A percentile compares a stretch with the other conserved stretches of the same genome.
Conservation (phyloP, 2,888 invertebrate genomes). For the Ametastegia equiseti region DNA sequence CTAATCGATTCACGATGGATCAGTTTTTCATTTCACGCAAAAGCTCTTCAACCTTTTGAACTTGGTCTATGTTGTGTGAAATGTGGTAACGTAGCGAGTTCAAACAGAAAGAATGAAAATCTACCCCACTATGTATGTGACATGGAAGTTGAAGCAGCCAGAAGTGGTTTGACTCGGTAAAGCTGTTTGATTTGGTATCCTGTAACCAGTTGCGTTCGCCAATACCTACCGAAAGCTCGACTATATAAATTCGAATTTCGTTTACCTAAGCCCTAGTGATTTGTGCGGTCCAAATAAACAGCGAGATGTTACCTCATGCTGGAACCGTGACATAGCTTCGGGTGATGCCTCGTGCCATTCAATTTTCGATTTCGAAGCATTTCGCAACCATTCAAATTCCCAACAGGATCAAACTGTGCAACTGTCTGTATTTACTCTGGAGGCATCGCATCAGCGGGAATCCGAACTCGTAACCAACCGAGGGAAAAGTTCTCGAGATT, state of each 20-base stretch:
- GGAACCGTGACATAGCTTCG: not conserved
- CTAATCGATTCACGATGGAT: too few species aligned
- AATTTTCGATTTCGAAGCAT: not conserved
- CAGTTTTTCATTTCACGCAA: too few species aligned
- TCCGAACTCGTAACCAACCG: too few species aligned
- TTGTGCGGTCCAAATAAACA: conserved; percentile 1
- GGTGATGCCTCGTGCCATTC: not conserved
- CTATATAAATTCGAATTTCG: not conserved
- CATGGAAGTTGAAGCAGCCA: not conserved
- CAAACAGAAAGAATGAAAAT: too few species aligned
- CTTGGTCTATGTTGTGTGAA: too few species aligned
- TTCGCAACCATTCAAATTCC: not conserved
- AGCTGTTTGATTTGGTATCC: not conserved
- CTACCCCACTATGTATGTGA: too few species aligned
- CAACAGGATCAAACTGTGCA: too few species aligned
- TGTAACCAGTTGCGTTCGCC: not conserved
- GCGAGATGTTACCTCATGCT: not conserved
- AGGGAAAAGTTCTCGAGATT: too few species aligned
- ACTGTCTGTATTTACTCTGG: not conserved
- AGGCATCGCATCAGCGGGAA: too few species aligned
- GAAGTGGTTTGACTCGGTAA: not conserved
- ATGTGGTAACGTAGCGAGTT: too few species aligned
- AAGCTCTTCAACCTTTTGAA: too few species aligned
- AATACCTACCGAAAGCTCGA: not conserved
- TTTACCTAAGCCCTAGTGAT: not conserved